phyloP scores from a whole-genome alignment of 2,113 vertebrate genomes.

The Misgurnus anguillicaudatus region DNA sequence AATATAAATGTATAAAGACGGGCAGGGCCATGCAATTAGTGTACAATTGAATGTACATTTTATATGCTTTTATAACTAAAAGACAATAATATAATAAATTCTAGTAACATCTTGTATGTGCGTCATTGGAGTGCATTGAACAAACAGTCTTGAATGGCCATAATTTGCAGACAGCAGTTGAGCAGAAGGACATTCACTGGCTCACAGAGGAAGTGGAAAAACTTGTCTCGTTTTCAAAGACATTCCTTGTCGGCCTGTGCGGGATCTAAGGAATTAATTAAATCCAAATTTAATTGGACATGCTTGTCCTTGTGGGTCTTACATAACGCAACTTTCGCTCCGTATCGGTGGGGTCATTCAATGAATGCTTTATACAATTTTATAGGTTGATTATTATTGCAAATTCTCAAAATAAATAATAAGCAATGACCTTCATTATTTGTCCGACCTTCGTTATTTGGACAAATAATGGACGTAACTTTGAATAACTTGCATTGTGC shows the following conservation, averaged over 20 bases:
- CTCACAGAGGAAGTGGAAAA: slow-evolving; percentile 15
- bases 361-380: too few relatives aligned
- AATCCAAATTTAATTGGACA: slow-evolving; percentile 3
- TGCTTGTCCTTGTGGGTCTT: slow-evolving; percentile 5
- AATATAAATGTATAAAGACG: not conserved
- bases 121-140: not conserved
- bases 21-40: not conserved
- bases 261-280: slow-evolving; percentile 25
- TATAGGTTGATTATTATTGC: too few relatives aligned
- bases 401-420: too few relatives aligned
- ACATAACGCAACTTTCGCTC: not conserved
- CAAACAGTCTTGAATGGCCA: not conserved
- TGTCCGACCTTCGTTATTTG: too few relatives aligned
- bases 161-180: not conserved
- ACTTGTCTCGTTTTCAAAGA: slow-evolving; percentile 36
- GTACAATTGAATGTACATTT: not conserved
- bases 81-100: not conserved
- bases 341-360: not conserved
- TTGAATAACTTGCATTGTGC: too few relatives aligned
- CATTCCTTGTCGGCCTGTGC: slow-evolving; percentile 23
- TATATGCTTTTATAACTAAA: not conserved
- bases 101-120: not conserved
- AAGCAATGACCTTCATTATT: too few relatives aligned
- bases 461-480: too few relatives aligned
- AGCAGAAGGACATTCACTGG: not conserved